Base-by-base conservation (phyloP, 2,113 vertebrate genomes). In the Brachirus orientalis region DNA sequence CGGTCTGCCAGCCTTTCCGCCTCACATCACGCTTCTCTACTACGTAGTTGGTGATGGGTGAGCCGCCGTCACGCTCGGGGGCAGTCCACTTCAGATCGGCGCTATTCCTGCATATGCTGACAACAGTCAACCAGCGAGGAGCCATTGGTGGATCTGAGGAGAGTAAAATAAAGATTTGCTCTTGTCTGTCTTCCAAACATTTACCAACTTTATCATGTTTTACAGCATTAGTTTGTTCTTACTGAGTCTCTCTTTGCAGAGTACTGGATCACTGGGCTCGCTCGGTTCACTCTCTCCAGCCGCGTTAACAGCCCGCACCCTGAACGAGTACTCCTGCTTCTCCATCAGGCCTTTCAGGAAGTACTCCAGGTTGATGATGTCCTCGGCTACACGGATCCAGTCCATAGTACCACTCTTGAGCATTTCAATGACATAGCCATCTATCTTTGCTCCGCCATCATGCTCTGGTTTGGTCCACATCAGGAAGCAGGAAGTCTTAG, bases 191-290 rank as follows among this genome's bases (percentile, higher is more conserved):
- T n/a, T 44, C 47, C 17, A 16, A 36, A 56, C 20, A 22, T 16
- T 43, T 17, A 40, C 16, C n/a, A 43, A 14, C 10, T 43, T 43
- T 4, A 43, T 14, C 14, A n/a, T 44, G 43, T 44, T 44, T 44
- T 3, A 44, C 3, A 45, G 44, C 43, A 44, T 13, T 16, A 14
- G 14, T 6, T 13, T 46, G 16, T 70, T 94, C 98, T 97, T 90
- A 99, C 98, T 96, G 40, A 99, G 95, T 72, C 98, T 95, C 82
- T 99, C 96, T 55, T 98, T 96, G 94, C 96, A 98, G 55, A 98
- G 93, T 40, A 99, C 95, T 4, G 97, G 96, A 60, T 98, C 96
- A 0, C 96, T 98, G 60, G 98, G 96, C 50, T 99, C 98, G 22
- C 97, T 98, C 37, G 98, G 97, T 14, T 99, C 97, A 10, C 98